Conservation (phyloP, 2,797 vertebrate species). For the Pseudomugil gertrudae region DNA sequence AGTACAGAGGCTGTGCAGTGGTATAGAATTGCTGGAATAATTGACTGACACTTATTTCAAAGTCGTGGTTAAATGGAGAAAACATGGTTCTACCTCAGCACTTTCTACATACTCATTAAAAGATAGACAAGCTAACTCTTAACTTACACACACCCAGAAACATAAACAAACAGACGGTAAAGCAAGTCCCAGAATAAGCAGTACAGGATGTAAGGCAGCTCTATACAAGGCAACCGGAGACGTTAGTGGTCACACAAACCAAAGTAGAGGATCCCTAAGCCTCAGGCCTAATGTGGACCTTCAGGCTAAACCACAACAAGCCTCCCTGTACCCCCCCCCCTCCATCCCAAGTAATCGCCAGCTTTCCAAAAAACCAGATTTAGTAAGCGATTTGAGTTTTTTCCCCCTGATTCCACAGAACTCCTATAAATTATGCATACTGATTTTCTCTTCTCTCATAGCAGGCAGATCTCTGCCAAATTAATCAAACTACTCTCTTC, state of each 20-base stretch:
- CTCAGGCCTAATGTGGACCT: constrained; percentile 43
- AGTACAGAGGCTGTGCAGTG: neutral
- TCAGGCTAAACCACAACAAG: constrained; percentile 67
- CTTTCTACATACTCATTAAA: constrained; percentile 29
- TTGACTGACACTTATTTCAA: constrained; percentile 23
- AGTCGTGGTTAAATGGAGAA: constrained; percentile 22
- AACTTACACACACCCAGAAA: constrained; percentile 65
- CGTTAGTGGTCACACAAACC: constrained; percentile 47
- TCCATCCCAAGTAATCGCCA: constrained; percentile 74
- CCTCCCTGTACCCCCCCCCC: constrained; percentile 74
- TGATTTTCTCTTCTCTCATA: constrained; percentile 50
- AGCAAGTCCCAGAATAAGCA: constrained; percentile 49
- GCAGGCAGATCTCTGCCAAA: constrained; percentile 43
- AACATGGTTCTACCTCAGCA: constrained; percentile 16
- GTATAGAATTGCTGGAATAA: neutral
- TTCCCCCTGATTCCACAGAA: constrained; percentile 36
- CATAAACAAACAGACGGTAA: constrained; percentile 63
- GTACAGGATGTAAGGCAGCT: constrained; percentile 52
- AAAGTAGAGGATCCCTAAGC: constrained; percentile 53
- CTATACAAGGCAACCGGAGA: constrained; percentile 57
- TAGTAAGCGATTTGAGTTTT: constrained; percentile 72
- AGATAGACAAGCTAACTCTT: constrained; percentile 28
- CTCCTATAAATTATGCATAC: constrained; percentile 69
- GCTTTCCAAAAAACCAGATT: constrained; percentile 74
- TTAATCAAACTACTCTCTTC: constrained; percentile 69